Evolutionary conservation across 2,797 vertebrate genomes (phyloP).

Genomic region (Oophaga sylvatica): DNA sequence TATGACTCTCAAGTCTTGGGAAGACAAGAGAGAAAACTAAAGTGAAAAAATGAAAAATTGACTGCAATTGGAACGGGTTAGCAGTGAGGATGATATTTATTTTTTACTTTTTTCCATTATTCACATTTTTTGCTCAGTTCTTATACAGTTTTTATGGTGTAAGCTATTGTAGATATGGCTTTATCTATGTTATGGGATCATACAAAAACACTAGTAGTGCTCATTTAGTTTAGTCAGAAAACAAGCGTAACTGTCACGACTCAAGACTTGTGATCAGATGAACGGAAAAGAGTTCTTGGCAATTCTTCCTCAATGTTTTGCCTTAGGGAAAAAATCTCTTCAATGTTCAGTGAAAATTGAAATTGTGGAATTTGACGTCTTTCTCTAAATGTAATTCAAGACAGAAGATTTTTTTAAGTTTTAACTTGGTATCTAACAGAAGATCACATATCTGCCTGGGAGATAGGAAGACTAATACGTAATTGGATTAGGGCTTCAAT

Average conservation of each 20-base stretch:
- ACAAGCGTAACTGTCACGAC: background rate
- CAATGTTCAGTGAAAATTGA: constrained; percentile 4
- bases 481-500: background rate
- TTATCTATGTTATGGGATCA: background rate
- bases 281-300: background rate
- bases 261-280: constrained; percentile 1
- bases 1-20: too few relatives aligned
- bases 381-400: background rate
- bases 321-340: constrained; percentile 1
- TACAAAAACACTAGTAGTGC: too few relatives aligned
- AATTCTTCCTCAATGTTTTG: constrained; percentile 7
- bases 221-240: background rate
- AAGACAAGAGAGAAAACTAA: too few relatives aligned
- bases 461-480: background rate
- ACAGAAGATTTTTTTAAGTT: background rate
- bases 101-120: background rate
- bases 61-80: background rate
- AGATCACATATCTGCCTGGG: background rate
- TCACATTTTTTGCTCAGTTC: background rate
- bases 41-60: too few relatives aligned
- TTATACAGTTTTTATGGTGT: background rate
- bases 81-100: background rate
- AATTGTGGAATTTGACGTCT: background rate
- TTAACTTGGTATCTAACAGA: background rate
- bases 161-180: background rate